phyloP scores from a whole-genome alignment of 2,113 vertebrate genomes.

The Cacatua alba region DNA sequence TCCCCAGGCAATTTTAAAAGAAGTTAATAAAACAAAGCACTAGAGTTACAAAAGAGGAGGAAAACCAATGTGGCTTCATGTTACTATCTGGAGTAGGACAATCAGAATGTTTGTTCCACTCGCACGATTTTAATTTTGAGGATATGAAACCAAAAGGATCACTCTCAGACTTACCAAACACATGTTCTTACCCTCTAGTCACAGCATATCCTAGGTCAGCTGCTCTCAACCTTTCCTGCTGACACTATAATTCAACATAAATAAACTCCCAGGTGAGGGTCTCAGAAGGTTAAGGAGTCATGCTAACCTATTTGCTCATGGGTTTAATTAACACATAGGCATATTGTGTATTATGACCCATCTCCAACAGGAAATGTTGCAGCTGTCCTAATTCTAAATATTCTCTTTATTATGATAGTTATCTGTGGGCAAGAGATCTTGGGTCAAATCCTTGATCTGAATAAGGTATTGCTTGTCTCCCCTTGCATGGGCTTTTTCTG shows the following conservation, averaged over 20 bases:
- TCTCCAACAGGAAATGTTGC: background rate
- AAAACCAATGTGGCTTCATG: rapidly evolving
- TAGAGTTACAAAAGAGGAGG: background rate
- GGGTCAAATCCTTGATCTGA: background rate
- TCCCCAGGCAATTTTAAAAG: background rate
- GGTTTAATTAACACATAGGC: background rate
- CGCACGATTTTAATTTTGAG: background rate
- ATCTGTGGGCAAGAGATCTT: background rate
- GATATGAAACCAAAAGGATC: background rate
- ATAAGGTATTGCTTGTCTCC: background rate
- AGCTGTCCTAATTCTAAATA: background rate
- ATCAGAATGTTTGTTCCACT: background rate
- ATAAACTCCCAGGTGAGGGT: background rate
- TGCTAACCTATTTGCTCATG: background rate
- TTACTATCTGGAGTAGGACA: background rate
- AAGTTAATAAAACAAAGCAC: background rate
- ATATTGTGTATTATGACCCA: background rate
- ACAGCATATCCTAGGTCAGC: background rate
- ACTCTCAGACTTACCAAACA: background rate
- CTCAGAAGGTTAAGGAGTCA: background rate
- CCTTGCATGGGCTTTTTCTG: background rate
- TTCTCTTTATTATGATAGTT: background rate
- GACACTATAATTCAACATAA: background rate
- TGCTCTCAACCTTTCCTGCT: background rate
- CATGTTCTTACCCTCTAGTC: background rate